phyloP scores from a whole-genome alignment of 1,140 invertebrate species.

The Cylas formicarius region DNA sequence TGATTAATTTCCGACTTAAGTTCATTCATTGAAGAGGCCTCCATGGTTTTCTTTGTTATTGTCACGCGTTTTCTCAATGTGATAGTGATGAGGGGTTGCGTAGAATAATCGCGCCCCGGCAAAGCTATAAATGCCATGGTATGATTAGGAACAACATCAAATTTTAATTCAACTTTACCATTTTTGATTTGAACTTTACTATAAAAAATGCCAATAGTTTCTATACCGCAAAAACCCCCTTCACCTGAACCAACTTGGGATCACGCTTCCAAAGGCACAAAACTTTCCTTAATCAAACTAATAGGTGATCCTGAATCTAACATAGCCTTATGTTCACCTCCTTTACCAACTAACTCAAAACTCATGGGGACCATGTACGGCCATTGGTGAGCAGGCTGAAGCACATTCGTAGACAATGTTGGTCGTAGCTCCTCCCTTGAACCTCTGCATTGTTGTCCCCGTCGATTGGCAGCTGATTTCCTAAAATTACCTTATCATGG shows the following conservation, averaged over 20 bases:
- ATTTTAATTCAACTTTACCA: too few species aligned
- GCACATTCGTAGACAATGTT: neutral
- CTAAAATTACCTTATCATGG: slow-evolving; percentile 31
- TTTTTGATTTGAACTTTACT: too few species aligned
- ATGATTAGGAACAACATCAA: too few species aligned
- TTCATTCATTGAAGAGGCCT: neutral
- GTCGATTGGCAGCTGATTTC: slow-evolving; percentile 23
- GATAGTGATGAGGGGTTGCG: too few species aligned
- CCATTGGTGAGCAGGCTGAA: slow-evolving; percentile 4
- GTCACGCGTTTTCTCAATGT: neutral
- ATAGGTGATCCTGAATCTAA: slow-evolving; percentile 11
- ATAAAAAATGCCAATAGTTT: too few species aligned
- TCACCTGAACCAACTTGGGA: too few species aligned
- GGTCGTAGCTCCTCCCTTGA: neutral
- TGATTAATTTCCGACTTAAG: neutral
- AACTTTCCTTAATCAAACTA: slow-evolving; percentile 4
- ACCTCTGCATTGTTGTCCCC: neutral
- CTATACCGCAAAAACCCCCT: too few species aligned
- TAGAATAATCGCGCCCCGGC: too few species aligned
- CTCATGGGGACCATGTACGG: slow-evolving; percentile 2
- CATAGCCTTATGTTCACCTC: too few species aligned
- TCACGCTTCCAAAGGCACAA: neutral
- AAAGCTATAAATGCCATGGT: too few species aligned
- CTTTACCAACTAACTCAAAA: neutral
- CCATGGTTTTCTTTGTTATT: neutral